phyloP scores from a whole-genome alignment of 2,888 invertebrate genomes.

The Brachypterus glaber region DNA sequence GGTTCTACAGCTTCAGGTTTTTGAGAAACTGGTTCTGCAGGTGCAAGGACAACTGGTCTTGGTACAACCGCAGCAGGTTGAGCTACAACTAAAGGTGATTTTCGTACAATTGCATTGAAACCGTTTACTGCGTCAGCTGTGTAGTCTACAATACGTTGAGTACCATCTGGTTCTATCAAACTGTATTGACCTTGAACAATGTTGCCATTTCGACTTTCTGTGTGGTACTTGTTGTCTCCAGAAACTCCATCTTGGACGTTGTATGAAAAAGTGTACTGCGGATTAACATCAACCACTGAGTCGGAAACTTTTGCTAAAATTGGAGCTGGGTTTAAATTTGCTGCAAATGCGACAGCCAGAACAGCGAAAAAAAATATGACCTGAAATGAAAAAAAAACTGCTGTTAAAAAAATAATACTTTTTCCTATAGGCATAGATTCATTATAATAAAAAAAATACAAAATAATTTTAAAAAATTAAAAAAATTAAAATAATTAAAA shows the following conservation, averaged over 20 bases:
- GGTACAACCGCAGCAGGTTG: constrained; percentile 31
- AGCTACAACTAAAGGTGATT: constrained; percentile 46
- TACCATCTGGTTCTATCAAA: constrained; percentile 54
- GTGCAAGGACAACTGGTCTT: constrained; percentile 19
- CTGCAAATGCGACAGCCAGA: constrained; percentile 39
- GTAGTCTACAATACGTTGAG: constrained; percentile 53
- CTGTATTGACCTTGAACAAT: constrained; percentile 56
- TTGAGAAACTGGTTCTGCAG: constrained; percentile 32
- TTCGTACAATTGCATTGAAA: constrained; percentile 58
- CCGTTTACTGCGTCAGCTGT: constrained; percentile 56
- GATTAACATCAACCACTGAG: constrained; percentile 50
- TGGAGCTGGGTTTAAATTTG: constrained; percentile 35
- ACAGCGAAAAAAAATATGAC: constrained; percentile 24
- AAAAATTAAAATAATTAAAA: too few relatives aligned
- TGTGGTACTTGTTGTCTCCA: constrained; percentile 49
- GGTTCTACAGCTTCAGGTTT: too few relatives aligned
- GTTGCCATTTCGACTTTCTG: constrained; percentile 49
- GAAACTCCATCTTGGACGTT: constrained; percentile 58
- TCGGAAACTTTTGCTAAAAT: constrained; percentile 38
- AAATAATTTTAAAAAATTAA: too few relatives aligned
- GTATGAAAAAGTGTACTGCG: constrained; percentile 59
- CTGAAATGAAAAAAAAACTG: too few relatives aligned
- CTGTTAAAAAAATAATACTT: too few relatives aligned
- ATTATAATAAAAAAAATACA: too few relatives aligned
- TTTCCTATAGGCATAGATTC: too few relatives aligned